phyloP scores from a whole-genome alignment of 2,113 vertebrate species.

The Micronycteris hirsuta region DNA sequence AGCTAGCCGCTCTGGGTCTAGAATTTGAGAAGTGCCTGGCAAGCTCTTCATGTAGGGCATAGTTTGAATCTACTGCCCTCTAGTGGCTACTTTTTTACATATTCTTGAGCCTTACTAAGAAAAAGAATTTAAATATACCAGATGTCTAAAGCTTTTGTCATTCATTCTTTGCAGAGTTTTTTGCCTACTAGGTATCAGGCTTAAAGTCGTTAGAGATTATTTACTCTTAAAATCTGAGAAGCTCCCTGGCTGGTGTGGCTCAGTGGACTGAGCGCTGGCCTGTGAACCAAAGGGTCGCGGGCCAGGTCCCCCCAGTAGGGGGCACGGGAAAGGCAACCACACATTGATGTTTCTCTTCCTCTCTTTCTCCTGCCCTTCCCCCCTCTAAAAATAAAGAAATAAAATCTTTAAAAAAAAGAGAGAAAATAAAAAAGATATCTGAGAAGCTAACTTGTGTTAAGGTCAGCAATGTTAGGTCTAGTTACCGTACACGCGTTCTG shows the following conservation, averaged over 20 bases:
- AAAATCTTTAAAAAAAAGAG: too few species aligned
- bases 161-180: constrained; percentile 1
- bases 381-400: too few species aligned
- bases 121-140: background rate
- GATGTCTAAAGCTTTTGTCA: background rate
- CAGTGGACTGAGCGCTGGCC: too few species aligned
- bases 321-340: too few species aligned
- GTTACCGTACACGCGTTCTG: background rate
- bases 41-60: background rate
- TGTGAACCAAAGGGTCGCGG: too few species aligned
- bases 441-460: background rate
- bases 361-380: too few species aligned
- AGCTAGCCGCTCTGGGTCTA: background rate
- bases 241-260: background rate
- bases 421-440: background rate
- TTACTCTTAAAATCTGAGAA: background rate
- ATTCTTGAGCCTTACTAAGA: background rate
- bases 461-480: background rate
- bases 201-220: background rate
- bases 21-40: too few species aligned
- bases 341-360: too few species aligned
- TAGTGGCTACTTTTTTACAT: constrained; percentile 39
- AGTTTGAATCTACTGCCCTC: constrained; percentile 73
- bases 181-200: background rate
- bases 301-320: too few species aligned